These are phyloP conservation scores for Coleophora flavipennella DNA, from an alignment of 2,888 invertebrate genomes.

Conservation along the genomic window DNA sequence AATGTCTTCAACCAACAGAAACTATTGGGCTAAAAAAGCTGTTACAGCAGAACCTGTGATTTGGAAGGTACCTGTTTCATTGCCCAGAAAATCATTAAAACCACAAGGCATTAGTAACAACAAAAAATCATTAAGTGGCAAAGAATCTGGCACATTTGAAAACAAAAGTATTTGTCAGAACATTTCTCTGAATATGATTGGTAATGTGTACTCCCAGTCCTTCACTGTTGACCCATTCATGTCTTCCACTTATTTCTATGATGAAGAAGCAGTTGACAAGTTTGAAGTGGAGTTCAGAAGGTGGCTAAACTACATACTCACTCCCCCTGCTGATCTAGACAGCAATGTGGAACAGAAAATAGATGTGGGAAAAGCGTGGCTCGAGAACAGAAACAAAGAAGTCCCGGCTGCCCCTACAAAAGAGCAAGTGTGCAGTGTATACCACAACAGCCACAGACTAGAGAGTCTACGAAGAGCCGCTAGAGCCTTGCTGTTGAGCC, in stretches of 20 bases:
- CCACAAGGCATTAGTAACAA: conserved; percentile 26
- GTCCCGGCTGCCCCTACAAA: conserved; percentile 79
- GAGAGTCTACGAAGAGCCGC: conserved; percentile 79
- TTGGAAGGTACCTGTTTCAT: conserved; percentile 48
- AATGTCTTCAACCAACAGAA: conserved; percentile 26
- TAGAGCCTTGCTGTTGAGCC: conserved; percentile 74
- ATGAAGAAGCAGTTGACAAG: conserved; percentile 77
- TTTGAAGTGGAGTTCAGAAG: conserved; percentile 82
- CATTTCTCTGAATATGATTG: conserved; percentile 45
- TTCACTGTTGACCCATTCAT: conserved; percentile 78
- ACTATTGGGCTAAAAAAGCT: conserved; percentile 56
- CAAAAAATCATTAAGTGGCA: conserved; percentile 29
- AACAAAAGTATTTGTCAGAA: conserved; percentile 61
- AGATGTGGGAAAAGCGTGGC: conserved; percentile 82
- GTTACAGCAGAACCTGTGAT: conserved; percentile 45
- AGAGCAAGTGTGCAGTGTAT: conserved; percentile 78
- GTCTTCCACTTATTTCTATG: conserved; percentile 76
- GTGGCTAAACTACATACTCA: conserved; percentile 84
- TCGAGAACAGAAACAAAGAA: conserved; percentile 79
- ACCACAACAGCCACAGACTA: conserved; percentile 77
- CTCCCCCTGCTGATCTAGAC: conserved; percentile 81
- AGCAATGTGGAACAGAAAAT: conserved; percentile 74
- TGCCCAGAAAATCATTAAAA: conserved; percentile 36
- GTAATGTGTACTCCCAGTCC: conserved; percentile 60
- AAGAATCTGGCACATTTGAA: conserved; percentile 35